Conservation (phyloP, 2,888 invertebrate species). For the Asteroscopus sphinx region DNA sequence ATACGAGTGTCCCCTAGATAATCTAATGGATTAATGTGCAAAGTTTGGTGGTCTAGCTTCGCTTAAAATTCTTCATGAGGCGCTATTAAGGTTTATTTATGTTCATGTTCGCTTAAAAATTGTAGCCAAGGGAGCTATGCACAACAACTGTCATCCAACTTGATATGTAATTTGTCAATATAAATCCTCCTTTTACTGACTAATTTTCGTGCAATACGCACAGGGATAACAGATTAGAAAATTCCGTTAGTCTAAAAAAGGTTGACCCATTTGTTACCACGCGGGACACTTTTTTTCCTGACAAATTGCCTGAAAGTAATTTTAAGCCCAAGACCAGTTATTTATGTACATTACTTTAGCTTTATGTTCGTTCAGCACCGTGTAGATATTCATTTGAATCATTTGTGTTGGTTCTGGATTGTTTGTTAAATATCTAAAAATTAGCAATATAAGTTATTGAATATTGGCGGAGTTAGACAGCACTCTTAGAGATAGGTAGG, state of each 20-base stretch:
- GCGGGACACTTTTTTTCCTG: slow-evolving; percentile 81
- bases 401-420: slow-evolving; percentile 43
- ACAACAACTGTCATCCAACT: slow-evolving; percentile 50
- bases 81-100: slow-evolving; percentile 54
- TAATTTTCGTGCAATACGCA: slow-evolving; percentile 66
- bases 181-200: slow-evolving; percentile 55
- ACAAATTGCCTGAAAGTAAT: slow-evolving; percentile 88
- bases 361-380: slow-evolving; percentile 66
- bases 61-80: slow-evolving; percentile 54
- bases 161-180: slow-evolving; percentile 58
- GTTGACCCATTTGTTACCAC: slow-evolving; percentile 82
- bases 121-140: slow-evolving; percentile 46
- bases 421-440: slow-evolving; percentile 22
- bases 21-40: slow-evolving; percentile 54
- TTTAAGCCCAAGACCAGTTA: slow-evolving; percentile 84
- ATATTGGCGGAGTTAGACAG: slow-evolving; percentile 15
- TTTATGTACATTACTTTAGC: slow-evolving; percentile 81
- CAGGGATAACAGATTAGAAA: slow-evolving; percentile 80
- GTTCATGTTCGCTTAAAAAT: slow-evolving; percentile 54
- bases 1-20: slow-evolving; percentile 40
- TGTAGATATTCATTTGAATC: slow-evolving; percentile 55
- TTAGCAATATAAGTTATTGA: slow-evolving; percentile 8
- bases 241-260: slow-evolving; percentile 80
- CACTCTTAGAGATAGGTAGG: too few species aligned
- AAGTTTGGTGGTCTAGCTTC: slow-evolving; percentile 49